phyloP scores from a whole-genome alignment of 2,888 invertebrate genomes.

The Arge pagana region DNA sequence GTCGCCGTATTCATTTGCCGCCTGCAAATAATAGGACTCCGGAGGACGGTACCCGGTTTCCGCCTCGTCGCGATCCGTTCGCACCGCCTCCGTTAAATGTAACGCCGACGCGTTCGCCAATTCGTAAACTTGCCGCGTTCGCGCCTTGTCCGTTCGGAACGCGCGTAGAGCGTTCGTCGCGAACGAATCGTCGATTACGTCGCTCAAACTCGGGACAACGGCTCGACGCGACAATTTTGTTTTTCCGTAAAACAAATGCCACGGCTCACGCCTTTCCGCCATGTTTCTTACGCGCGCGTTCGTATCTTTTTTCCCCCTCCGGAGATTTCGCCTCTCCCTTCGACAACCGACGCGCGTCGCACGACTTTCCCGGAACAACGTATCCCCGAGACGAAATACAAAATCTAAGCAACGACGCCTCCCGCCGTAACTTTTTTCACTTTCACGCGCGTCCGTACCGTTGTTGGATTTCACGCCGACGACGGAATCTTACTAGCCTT shows the following conservation, averaged over 20 bases:
- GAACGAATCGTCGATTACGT: neutral
- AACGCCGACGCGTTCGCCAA: neutral
- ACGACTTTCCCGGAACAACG: too few species aligned
- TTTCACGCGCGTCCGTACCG: too few species aligned
- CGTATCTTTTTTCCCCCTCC: too few species aligned
- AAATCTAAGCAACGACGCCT: too few species aligned
- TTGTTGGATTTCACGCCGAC: too few species aligned
- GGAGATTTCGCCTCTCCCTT: too few species aligned
- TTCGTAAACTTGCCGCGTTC: constrained; percentile 10
- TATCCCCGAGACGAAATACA: too few species aligned
- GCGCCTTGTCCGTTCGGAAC: constrained; percentile 11
- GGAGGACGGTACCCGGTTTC: constrained; percentile 1
- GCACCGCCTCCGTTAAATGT: neutral
- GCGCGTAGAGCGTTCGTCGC: neutral
- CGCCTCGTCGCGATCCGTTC: too few species aligned
- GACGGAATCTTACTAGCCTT: too few species aligned
- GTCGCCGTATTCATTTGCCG: constrained; percentile 33
- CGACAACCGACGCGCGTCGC: too few species aligned
- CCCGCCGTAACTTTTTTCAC: too few species aligned
- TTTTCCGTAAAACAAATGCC: constrained; percentile 20
- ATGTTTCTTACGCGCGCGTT: neutral
- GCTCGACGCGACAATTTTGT: constrained; percentile 13
- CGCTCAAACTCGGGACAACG: constrained; percentile 5
- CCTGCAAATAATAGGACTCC: constrained; percentile 32
- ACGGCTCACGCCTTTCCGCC: constrained; percentile 14